Percentiles rank a stretch among this genome's conserved stretches.
Conservation (phyloP, 1,140 invertebrate species). For the Lasioglossum albipes region DNA sequence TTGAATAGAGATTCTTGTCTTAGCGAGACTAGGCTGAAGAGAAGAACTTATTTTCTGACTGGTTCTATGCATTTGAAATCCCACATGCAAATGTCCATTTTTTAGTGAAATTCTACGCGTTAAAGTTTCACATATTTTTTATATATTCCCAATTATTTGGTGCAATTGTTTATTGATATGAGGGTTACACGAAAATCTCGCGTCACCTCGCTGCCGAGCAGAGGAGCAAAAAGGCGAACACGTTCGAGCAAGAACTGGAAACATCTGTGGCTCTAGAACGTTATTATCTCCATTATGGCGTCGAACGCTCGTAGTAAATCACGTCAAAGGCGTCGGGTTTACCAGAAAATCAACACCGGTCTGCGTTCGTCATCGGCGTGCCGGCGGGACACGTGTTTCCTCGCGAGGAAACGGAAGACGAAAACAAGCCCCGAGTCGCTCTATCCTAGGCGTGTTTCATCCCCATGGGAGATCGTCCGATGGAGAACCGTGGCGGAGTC, state of each 20-base stretch:
- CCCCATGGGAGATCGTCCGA: constrained; percentile 16
- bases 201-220: neutral
- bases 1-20: too few species aligned
- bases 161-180: too few species aligned
- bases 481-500: constrained; percentile 3
- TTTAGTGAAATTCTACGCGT: too few species aligned
- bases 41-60: too few species aligned
- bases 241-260: neutral
- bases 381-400: constrained; percentile 23
- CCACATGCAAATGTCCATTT: too few species aligned
- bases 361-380: constrained; percentile 9
- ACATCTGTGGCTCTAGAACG: neutral
- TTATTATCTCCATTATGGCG: neutral
- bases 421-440: neutral
- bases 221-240: too few species aligned
- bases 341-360: neutral
- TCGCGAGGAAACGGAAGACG: constrained; percentile 3
- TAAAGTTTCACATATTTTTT: too few species aligned
- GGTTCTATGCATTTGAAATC: too few species aligned
- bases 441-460: constrained; percentile 3
- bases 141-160: too few species aligned
- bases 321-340: neutral
- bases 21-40: too few species aligned
- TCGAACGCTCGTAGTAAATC: neutral
- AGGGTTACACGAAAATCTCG: neutral